These are phyloP conservation scores for Calameuta idolon DNA, from an alignment of 2,888 invertebrate species.

Conservation along the genomic window DNA sequence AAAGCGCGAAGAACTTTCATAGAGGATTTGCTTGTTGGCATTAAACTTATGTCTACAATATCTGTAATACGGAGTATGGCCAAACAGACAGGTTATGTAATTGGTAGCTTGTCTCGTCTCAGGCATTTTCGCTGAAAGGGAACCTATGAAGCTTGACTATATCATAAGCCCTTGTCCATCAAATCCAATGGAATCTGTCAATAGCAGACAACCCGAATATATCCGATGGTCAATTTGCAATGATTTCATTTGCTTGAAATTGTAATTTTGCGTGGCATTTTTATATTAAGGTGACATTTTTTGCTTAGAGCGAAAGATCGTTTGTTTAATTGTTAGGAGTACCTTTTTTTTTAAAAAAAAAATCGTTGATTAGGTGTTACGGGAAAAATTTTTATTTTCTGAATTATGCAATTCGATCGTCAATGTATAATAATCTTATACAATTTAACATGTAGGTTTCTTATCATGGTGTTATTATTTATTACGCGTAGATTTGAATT, in stretches of 20 bases:
- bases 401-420: background rate
- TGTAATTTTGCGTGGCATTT: background rate
- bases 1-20: background rate
- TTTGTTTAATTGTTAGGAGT: background rate
- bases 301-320: background rate
- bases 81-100: slow-evolving; percentile 26
- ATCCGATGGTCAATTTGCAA: background rate
- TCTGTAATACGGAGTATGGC: background rate
- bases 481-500: background rate
- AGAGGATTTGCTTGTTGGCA: background rate
- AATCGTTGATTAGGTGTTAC: background rate
- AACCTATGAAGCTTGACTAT: background rate
- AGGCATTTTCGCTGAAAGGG: background rate
- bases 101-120: slow-evolving; percentile 8
- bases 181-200: background rate
- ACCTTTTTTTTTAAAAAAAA: background rate
- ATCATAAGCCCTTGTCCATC: background rate
- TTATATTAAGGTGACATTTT: background rate
- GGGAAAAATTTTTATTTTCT: background rate
- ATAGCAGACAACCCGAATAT: background rate
- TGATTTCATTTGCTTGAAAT: background rate
- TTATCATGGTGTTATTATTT: too few relatives aligned
- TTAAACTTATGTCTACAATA: background rate
- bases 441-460: too few relatives aligned
- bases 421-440: background rate